Base-by-base conservation (phyloP, 2,797 vertebrate species). In the Nyctibius grandis region DNA sequence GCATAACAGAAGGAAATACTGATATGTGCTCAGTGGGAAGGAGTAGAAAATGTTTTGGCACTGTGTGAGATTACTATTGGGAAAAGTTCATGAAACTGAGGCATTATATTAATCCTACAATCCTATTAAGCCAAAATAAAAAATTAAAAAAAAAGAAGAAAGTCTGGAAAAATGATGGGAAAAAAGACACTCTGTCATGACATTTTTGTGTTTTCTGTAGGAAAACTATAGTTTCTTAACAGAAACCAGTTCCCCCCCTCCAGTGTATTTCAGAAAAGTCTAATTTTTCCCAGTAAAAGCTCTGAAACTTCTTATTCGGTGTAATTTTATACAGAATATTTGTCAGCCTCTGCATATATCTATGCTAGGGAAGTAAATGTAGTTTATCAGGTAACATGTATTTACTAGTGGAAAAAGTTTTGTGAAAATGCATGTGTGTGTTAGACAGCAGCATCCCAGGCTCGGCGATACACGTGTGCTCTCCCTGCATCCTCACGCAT, bases 381-480 rank as follows among this genome's bases (percentile, higher is more conserved):
- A 36, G 36, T 82, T 89, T 82, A 10, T 20, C 31, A 82, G 36
- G 29, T 28, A 87, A 42, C 5, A n/a, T 33, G 12, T 19, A 50
- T 51, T 75, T 78, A 34, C n/a, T 31, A 23, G 47, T n/a, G 34
- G 18, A 77, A 84, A 38, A 57, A 5, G 1, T 38, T 91, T 64
- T 59, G 15, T 59, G n/a, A 68, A 85, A 91, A 38, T 0, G 0
- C 0, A 1, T 22, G 2, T 4, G 1, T 22, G 2, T 4, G 1
- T 53, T 45, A 33, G 9, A 57, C 1, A 1, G 19, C 17, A 75
- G 26, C 20, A 45, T 72, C 33, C 34, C 21, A 50, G 65, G 8
- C 23, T 68, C 0, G 0, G 45, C 1, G 5, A 57, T 13, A 45
- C 50, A 73, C 21, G 3, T 8, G 18, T 56, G 20, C 15, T 50